Percentiles rank a stretch among this genome's conserved stretches.
Evolutionary conservation across 2,797 vertebrate genomes (phyloP).

Genomic region (Sebastolobus altivelis): DNA sequence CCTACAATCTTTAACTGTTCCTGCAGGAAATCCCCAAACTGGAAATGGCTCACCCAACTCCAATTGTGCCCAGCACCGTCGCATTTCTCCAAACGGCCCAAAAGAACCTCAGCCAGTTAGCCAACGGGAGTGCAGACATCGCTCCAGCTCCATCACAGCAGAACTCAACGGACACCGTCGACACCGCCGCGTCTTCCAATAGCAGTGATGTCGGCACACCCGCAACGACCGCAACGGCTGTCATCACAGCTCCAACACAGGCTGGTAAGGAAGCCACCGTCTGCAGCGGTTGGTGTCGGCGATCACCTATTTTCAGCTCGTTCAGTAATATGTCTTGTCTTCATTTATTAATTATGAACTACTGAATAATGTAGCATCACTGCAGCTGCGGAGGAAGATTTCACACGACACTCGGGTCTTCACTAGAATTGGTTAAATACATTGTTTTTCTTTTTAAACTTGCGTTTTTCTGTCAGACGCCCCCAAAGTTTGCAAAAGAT

Average conservation of each 20-base stretch:
- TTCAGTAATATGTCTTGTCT: constrained; percentile 31
- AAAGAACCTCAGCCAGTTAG: constrained; percentile 68
- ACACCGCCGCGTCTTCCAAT: constrained; percentile 66
- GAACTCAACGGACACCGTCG: constrained; percentile 61
- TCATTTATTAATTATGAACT: constrained; percentile 54
- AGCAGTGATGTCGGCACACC: constrained; percentile 51
- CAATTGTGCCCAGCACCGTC: constrained; percentile 52
- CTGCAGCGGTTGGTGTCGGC: not conserved
- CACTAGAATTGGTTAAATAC: not conserved
- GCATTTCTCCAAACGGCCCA: constrained; percentile 64
- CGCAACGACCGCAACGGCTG: not conserved
- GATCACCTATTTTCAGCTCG: constrained; percentile 37
- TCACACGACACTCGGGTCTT: not conserved
- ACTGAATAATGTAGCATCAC: constrained; percentile 39
- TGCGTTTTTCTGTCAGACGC: not conserved
- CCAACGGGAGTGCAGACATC: constrained; percentile 60
- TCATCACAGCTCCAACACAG: constrained; percentile 54
- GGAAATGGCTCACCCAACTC: not conserved
- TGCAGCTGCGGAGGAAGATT: constrained; percentile 3
- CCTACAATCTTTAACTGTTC: not conserved
- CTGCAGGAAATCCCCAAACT: constrained; percentile 68
- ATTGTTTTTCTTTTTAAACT: not conserved
- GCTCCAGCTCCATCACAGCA: constrained; percentile 20
- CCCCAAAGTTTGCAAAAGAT: not conserved
- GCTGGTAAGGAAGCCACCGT: constrained; percentile 68